Evolutionary conservation across 30 jellyfish, hydroid and myxozoan species (phyloP).

Genomic region (Turritopsis dohrnii): DNA sequence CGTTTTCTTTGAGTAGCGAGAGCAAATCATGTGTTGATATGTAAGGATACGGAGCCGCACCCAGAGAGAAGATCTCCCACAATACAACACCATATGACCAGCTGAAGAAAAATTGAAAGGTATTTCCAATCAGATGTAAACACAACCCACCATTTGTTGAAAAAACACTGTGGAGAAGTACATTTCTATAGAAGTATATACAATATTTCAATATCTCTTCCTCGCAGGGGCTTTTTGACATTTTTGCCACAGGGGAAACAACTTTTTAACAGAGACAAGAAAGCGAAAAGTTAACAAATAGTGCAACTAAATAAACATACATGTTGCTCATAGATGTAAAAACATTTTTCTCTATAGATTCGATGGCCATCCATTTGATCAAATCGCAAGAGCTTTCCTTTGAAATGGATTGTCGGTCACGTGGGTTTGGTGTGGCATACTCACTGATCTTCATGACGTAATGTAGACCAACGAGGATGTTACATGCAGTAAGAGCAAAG

Average conservation of each 20-base stretch:
- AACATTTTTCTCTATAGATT: conserved; percentile 15
- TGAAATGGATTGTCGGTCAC: not conserved
- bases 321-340: conserved; percentile 23
- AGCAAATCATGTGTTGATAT: not conserved
- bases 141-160: not conserved
- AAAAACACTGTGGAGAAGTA: not conserved
- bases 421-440: conserved; percentile 19
- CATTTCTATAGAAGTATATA: too few species aligned
- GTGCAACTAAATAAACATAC: conserved; percentile 7
- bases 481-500: conserved; percentile 27
- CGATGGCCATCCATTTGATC: conserved; percentile 43
- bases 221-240: too few species aligned
- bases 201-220: too few species aligned
- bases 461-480: conserved; percentile 17
- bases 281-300: too few species aligned
- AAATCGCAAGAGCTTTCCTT: not conserved
- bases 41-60: not conserved
- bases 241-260: too few species aligned
- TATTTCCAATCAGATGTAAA: not conserved
- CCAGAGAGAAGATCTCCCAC: not conserved
- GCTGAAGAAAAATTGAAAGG: not conserved
- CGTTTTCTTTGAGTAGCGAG: not conserved
- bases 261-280: too few species aligned
- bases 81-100: not conserved
- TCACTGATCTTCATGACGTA: conserved; percentile 32